phyloP scores from a whole-genome alignment of 2,888 invertebrate genomes.

The Drosophila leonis region DNA sequence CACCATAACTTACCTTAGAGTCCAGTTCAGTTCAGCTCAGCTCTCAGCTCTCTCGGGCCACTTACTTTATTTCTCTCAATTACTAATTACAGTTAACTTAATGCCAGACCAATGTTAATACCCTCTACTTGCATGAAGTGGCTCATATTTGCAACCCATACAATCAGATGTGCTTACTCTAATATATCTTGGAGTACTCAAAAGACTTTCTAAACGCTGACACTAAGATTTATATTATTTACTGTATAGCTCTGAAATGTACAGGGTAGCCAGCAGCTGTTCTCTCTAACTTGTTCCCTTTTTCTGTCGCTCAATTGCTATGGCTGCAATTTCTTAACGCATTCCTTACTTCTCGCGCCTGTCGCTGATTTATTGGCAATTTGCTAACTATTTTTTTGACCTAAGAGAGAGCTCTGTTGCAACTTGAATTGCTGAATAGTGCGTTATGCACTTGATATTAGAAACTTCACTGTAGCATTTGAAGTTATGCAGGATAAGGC shows the following conservation, averaged over 20 bases:
- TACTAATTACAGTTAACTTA: conserved; percentile 61
- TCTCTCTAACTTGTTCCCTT: background rate
- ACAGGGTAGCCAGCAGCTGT: background rate
- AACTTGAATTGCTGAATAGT: background rate
- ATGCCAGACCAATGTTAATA: conserved; percentile 20
- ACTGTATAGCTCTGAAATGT: too few species aligned
- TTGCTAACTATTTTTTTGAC: conserved; percentile 19
- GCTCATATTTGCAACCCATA: background rate
- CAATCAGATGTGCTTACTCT: too few species aligned
- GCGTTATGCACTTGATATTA: background rate
- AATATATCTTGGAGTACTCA: too few species aligned
- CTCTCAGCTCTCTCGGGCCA: conserved; percentile 19
- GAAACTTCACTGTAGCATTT: background rate
- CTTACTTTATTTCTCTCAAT: conserved; percentile 68
- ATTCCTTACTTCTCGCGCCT: conserved; percentile 41
- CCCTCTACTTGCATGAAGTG: background rate
- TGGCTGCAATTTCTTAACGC: conserved; percentile 53
- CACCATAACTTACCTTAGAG: background rate
- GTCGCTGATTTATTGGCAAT: conserved; percentile 53
- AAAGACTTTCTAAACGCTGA: background rate
- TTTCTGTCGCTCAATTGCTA: conserved; percentile 44
- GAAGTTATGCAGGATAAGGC: background rate
- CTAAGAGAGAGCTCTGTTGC: background rate
- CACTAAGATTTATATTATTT: background rate
- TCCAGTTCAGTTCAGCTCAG: background rate